These are phyloP conservation scores for Ectropis crepuscularia DNA, from an alignment of 2,888 invertebrate genomes.

Conservation along the genomic window DNA sequence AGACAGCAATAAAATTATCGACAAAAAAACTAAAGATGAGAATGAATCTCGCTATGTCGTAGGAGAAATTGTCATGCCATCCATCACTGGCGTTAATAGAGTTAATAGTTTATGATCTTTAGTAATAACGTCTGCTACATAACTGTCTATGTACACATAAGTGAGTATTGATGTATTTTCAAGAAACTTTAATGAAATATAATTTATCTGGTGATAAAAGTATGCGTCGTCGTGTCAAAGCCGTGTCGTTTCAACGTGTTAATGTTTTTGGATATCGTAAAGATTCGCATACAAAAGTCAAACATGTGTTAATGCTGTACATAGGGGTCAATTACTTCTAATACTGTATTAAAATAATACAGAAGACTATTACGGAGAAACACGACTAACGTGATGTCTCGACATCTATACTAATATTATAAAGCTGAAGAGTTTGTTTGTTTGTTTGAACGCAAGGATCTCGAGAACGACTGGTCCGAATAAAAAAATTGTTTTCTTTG, in stretches of 20 bases:
- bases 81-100: conserved; percentile 63
- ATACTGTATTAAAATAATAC: conserved; percentile 78
- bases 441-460: too few species aligned
- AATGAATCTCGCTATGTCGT: conserved; percentile 60
- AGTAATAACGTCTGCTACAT: conserved; percentile 44
- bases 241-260: too few species aligned
- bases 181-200: conserved; percentile 20
- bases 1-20: conserved; percentile 61
- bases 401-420: too few species aligned
- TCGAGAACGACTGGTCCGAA: too few species aligned
- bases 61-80: conserved; percentile 68
- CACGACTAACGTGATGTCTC: conserved; percentile 73
- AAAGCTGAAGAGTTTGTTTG: too few species aligned
- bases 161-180: conserved; percentile 6
- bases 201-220: conserved; percentile 5
- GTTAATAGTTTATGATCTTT: conserved; percentile 60
- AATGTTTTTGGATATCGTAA: conserved; percentile 9
- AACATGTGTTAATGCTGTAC: conserved; percentile 64
- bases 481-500: too few species aligned
- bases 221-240: too few species aligned
- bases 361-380: conserved; percentile 62
- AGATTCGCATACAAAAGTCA: conserved; percentile 58
- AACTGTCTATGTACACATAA: conserved; percentile 16
- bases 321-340: conserved; percentile 66
- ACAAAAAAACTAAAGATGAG: conserved; percentile 67